A percentile compares a stretch with the other conserved stretches of the same genome.
phyloP scores from a whole-genome alignment of 2,797 vertebrate species.

The Erpetoichthys calabaricus region DNA sequence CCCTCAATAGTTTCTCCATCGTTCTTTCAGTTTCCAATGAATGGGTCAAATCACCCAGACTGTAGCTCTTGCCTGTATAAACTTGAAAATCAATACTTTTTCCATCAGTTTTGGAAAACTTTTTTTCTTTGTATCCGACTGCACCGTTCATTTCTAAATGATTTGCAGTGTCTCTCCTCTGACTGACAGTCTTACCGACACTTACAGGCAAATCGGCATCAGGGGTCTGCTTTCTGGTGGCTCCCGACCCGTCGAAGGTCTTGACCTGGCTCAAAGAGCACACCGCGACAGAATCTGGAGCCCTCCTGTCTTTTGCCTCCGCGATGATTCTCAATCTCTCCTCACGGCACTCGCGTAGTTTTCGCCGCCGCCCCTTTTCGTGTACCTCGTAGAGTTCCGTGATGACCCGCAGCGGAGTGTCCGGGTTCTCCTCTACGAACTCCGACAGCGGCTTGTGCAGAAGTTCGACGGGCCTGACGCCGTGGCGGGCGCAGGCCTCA shows the following conservation, averaged over 20 bases:
- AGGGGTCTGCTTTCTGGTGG: background rate
- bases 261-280: background rate
- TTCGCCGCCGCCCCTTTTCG: conserved; percentile 35
- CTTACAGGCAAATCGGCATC: background rate
- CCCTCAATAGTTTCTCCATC: conserved; percentile 33
- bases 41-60: conserved; percentile 37
- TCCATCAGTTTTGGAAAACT: conserved; percentile 8
- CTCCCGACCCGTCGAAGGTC: background rate
- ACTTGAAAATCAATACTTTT: conserved; percentile 15
- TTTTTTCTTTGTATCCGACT: conserved; percentile 8
- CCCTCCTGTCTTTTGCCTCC: conserved; percentile 13
- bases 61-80: conserved; percentile 26
- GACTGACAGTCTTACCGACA: background rate
- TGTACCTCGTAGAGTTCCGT: conserved; percentile 40
- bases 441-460: conserved; percentile 42
- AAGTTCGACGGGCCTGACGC: conserved; percentile 39
- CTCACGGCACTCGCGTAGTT: conserved; percentile 31
- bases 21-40: conserved; percentile 30
- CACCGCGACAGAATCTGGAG: conserved; percentile 13
- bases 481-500: conserved; percentile 29
- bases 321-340: conserved; percentile 38
- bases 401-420: conserved; percentile 27
- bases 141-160: no score
- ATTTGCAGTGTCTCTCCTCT: background rate
- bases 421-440: conserved; percentile 24